Conservation (phyloP, 2,797 vertebrate species). For the Hephaestus fuliginosus region DNA sequence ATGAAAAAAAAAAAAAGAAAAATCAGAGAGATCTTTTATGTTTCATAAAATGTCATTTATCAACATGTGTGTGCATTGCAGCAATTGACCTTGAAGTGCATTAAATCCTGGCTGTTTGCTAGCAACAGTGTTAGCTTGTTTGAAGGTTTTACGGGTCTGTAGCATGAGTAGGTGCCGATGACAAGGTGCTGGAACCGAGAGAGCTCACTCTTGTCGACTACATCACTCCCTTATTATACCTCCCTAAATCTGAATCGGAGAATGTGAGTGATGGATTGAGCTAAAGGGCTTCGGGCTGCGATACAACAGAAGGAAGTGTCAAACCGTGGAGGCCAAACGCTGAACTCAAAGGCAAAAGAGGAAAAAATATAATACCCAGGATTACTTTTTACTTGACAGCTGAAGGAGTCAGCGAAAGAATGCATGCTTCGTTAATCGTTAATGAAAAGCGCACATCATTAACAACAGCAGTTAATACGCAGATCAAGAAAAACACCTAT, state of each 20-base stretch:
- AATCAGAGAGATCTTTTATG: conserved; percentile 57
- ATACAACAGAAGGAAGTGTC: conserved; percentile 61
- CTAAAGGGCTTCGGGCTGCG: conserved; percentile 45
- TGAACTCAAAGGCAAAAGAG: conserved; percentile 34
- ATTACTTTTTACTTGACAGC: conserved; percentile 28
- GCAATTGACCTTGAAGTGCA: conserved; percentile 70
- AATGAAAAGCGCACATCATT: conserved; percentile 16
- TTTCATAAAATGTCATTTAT: conserved; percentile 65
- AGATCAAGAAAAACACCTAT: conserved; percentile 16
- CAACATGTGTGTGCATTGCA: conserved; percentile 59
- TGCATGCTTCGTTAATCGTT: not conserved
- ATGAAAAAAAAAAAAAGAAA: conserved; percentile 29
- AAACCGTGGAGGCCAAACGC: conserved; percentile 47
- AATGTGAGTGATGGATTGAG: conserved; percentile 54
- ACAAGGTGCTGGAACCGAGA: conserved; percentile 70
- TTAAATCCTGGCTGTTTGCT: conserved; percentile 70
- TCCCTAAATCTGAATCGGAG: conserved; percentile 48
- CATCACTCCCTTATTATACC: conserved; percentile 48
- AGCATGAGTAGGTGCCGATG: conserved; percentile 72
- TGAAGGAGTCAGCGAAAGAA: conserved; percentile 1
- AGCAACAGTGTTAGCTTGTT: conserved; percentile 55
- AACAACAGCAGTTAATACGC: conserved; percentile 7
- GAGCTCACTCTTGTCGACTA: conserved; percentile 48
- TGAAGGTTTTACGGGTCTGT: conserved; percentile 64
- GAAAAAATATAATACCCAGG: conserved; percentile 28